Percentiles rank a stretch among this genome's conserved stretches.
Evolutionary conservation across 2,113 vertebrate species (phyloP).

Genomic region (Poeciliopsis occidentalis): DNA sequence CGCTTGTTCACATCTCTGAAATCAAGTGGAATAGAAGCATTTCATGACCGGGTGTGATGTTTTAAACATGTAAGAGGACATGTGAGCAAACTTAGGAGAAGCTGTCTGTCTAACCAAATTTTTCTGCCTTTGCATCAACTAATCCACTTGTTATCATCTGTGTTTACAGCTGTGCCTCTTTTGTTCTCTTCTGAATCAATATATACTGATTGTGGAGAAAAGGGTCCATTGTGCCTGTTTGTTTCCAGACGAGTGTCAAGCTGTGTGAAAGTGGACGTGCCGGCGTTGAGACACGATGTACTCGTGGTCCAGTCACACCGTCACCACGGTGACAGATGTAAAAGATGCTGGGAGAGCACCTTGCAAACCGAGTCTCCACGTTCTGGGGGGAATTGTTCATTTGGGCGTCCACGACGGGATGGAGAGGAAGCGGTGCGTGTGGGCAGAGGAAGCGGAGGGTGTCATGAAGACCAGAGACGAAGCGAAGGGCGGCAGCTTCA

Average conservation of each 20-base stretch:
- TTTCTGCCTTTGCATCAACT: not conserved
- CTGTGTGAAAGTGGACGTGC: constrained; percentile 7
- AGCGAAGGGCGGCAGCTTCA: no score
- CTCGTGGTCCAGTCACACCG: not conserved
- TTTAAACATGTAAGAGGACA: not conserved
- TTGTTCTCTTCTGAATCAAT: constrained; percentile 29
- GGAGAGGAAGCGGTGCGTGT: constrained; percentile 13
- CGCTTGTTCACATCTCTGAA: not conserved
- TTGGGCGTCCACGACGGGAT: constrained; percentile 37
- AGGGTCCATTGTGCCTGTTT: constrained; percentile 15
- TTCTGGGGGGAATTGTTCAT: constrained; percentile 42
- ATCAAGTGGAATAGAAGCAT: not conserved
- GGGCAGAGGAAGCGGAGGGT: constrained; percentile 11
- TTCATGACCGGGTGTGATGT: not conserved
- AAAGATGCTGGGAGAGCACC: constrained; percentile 52
- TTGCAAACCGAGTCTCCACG: constrained; percentile 8
- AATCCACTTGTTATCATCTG: constrained; percentile 5
- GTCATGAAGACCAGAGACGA: constrained; percentile 24
- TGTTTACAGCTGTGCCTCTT: constrained; percentile 47
- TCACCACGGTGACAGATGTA: constrained; percentile 13
- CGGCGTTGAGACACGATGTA: not conserved
- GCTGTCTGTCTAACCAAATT: not conserved
- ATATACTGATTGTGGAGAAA: constrained; percentile 14
- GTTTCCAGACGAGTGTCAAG: constrained; percentile 1
- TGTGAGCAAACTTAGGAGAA: constrained; percentile 11